Conservation (phyloP, 2,797 vertebrate species). For the Australoheros facetus region DNA sequence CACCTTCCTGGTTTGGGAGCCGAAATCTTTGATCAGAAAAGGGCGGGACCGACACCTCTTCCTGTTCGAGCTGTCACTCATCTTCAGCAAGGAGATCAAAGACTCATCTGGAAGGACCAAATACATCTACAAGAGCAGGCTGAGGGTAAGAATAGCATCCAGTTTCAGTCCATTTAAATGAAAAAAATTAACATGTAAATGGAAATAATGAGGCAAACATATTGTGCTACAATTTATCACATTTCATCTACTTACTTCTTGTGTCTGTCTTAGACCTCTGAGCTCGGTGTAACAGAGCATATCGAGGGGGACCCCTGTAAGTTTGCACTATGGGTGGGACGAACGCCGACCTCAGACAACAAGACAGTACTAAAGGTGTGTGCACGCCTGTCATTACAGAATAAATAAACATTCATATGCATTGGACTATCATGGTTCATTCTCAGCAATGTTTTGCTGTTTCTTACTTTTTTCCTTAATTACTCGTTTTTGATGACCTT, state of each 20-base stretch:
- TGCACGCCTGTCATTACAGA: not conserved
- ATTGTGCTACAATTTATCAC: not conserved
- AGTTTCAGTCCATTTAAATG: not conserved
- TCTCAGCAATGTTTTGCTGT: not conserved
- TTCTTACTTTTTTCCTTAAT: not conserved
- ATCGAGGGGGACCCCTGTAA: slow-evolving; percentile 98
- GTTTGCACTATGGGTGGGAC: slow-evolving; percentile 96
- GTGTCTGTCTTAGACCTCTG: slow-evolving; percentile 86
- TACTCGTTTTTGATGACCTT: not conserved
- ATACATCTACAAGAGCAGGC: slow-evolving; percentile 94
- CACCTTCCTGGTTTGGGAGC: slow-evolving; percentile 98
- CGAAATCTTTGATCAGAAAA: slow-evolving; percentile 96
- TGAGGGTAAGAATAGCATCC: slow-evolving; percentile 58
- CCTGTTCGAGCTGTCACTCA: slow-evolving; percentile 97
- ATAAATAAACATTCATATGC: not conserved
- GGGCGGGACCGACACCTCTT: slow-evolving; percentile 97
- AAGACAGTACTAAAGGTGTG: slow-evolving; percentile 95
- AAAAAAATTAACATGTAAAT: not conserved
- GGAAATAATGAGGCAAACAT: no score
- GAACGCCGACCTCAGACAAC: slow-evolving; percentile 97
- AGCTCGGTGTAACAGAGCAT: slow-evolving; percentile 95
- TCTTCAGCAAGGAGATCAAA: slow-evolving; percentile 99
- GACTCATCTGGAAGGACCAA: slow-evolving; percentile 96
- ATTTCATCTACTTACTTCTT: not conserved
- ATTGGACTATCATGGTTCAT: no score